Percentiles rank a stretch among this genome's conserved stretches.
These are phyloP conservation scores for Oxystoma pomonae DNA, from an alignment of 2,888 invertebrate genomes.

Conservation along the genomic window DNA sequence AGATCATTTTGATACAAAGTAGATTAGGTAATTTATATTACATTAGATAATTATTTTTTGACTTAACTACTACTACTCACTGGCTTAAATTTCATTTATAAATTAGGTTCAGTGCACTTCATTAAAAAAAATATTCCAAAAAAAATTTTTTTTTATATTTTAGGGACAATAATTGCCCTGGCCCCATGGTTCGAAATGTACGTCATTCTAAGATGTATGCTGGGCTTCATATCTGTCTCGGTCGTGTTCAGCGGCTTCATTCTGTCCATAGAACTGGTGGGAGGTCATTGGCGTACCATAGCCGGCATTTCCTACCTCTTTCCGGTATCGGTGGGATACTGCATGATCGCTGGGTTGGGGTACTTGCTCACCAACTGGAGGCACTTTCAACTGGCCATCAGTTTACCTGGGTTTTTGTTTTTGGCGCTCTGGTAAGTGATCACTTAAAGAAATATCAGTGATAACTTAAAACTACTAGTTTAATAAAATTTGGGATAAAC, in stretches of 20 bases:
- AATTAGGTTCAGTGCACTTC: too few species aligned
- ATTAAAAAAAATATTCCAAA: too few species aligned
- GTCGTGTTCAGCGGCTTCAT: slow-evolving; percentile 80
- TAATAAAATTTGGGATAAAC: too few species aligned
- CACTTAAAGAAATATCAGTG: not conserved
- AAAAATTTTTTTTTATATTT: slow-evolving; percentile 20
- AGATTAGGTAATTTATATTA: slow-evolving; percentile 51
- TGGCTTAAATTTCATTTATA: too few species aligned
- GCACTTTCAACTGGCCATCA: slow-evolving; percentile 66
- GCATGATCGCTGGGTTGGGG: slow-evolving; percentile 68
- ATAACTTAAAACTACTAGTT: not conserved
- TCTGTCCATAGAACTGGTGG: slow-evolving; percentile 72
- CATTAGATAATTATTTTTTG: not conserved
- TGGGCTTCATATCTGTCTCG: slow-evolving; percentile 76
- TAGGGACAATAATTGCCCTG: slow-evolving; percentile 57
- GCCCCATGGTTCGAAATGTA: slow-evolving; percentile 68
- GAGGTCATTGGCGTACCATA: slow-evolving; percentile 75
- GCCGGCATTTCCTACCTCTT: slow-evolving; percentile 78
- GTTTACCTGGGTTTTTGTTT: slow-evolving; percentile 66
- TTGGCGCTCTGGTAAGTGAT: slow-evolving; percentile 64
- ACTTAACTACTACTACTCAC: too few species aligned
- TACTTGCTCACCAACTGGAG: slow-evolving; percentile 69
- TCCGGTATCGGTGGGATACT: slow-evolving; percentile 72
- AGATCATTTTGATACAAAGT: slow-evolving; percentile 66
- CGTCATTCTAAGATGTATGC: slow-evolving; percentile 61